Base-by-base conservation (phyloP, 2,113 vertebrate species). In the Varanus komodoensis region DNA sequence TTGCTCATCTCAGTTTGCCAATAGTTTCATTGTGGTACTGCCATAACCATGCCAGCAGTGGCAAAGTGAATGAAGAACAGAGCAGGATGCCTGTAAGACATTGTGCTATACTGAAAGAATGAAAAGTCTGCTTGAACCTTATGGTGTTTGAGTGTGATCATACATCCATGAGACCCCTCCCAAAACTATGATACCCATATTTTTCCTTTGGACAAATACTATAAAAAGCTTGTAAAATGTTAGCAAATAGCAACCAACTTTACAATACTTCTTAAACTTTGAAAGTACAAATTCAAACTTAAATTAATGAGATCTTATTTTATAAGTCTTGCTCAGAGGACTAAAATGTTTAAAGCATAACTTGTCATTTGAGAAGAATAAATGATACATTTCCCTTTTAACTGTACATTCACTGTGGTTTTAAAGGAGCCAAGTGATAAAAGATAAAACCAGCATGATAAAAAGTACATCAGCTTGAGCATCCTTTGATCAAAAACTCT, bases 311-410 rank as follows among this genome's bases (percentile, higher is more conserved):
- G 67, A 44, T 44, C 19, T 68, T 68, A 68, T 25, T 68, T 25
- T 68, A 68, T 68, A 68, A 25, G 67, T 61, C 14, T 61, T 61
- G 57, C 17, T 61, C 57, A 61, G 8, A 15, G 9, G 8, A 57
- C 12, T 57, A 67, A 67, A 2, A 67, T 4, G 64, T 67, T 67
- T 67, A 67, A 67, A 19, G 64, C 78, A 74, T 81, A 9, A 0
- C 68, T 93, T 93, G 91, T 74, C 80, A 71, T 94, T 93, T 91
- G 19, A 25, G 67, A 91, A 86, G 67, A 93, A 94, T 89, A 94
- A 94, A 84, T 38, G 92, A 71, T 82, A 82, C 71, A 48, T 61
- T 89, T 89, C 89, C 88, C 75, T 94, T 93, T 93, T 89, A 95
- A 93, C 95, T 94, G 92, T 90, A 91, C 87, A 88, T 83, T 83